Evolutionary conservation across 2,113 vertebrate genomes (phyloP).

Genomic region (Misgurnus anguillicaudatus): DNA sequence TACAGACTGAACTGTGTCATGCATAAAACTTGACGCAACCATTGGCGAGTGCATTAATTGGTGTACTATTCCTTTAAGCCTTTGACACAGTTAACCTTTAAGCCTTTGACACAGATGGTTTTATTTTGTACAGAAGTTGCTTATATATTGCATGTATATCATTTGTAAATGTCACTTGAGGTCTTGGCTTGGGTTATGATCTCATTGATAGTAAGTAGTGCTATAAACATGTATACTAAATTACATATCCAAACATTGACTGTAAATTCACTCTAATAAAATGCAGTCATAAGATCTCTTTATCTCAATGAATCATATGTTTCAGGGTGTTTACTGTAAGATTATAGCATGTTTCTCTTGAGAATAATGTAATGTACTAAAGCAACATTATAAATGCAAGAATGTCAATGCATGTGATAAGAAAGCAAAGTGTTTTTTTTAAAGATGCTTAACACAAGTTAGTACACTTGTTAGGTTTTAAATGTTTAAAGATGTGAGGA

Average conservation of each 20-base stretch:
- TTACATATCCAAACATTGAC: neutral
- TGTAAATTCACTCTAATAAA: neutral
- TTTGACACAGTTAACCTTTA: neutral
- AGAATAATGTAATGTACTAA: neutral
- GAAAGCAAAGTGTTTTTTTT: neutral
- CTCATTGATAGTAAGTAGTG: conserved; percentile 2
- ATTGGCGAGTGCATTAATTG: too few relatives aligned
- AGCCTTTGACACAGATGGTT: neutral
- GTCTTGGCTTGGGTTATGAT: neutral
- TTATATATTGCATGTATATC: neutral
- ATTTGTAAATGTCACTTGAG: neutral
- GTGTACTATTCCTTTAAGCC: neutral
- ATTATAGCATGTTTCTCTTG: neutral
- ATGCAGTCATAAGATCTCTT: conserved; percentile 16
- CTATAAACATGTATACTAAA: conserved; percentile 8
- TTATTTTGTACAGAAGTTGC: neutral
- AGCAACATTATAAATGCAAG: neutral
- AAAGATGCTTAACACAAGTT: neutral
- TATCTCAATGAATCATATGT: conserved; percentile 55
- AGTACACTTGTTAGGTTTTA: too few relatives aligned
- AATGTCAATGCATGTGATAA: neutral
- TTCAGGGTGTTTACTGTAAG: conserved; percentile 36
- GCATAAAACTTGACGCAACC: too few relatives aligned
- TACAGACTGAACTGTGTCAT: too few relatives aligned
- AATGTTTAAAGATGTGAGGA: too few relatives aligned